Conservation (phyloP, 2,113 vertebrate genomes). For the Amazona vittata region DNA sequence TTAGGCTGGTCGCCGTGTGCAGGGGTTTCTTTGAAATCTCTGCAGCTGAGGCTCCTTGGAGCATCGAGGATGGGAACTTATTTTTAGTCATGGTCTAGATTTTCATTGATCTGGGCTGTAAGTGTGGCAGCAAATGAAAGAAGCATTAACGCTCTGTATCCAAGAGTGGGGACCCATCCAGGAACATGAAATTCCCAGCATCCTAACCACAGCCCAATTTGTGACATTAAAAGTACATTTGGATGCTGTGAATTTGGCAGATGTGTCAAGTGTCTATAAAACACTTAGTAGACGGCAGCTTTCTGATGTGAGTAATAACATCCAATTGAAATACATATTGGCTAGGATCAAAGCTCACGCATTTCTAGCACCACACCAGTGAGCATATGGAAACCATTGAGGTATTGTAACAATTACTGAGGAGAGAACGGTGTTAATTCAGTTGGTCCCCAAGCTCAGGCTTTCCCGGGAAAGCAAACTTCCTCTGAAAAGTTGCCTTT, state of each 20-base stretch:
- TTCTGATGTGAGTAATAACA: constrained; percentile 25
- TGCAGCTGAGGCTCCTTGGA: not conserved
- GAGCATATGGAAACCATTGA: not conserved
- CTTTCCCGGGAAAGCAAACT: not conserved
- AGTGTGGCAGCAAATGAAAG: constrained; percentile 54
- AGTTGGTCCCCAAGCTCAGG: not conserved
- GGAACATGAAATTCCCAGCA: constrained; percentile 34
- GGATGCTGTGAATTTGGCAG: constrained; percentile 60
- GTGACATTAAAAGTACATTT: constrained; percentile 60
- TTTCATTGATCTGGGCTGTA: constrained; percentile 33
- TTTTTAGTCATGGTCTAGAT: constrained; percentile 31
- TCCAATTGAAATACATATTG: not conserved
- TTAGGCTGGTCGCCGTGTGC: not conserved
- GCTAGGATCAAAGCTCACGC: not conserved
- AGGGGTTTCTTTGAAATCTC: constrained; percentile 17
- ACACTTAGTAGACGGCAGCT: constrained; percentile 33
- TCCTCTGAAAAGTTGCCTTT: not conserved
- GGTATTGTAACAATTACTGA: not conserved
- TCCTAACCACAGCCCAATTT: constrained; percentile 47
- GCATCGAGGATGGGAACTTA: constrained; percentile 6
- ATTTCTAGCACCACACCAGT: not conserved
- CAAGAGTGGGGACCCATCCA: not conserved
- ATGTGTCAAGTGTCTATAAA: constrained; percentile 45
- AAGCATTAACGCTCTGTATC: not conserved
- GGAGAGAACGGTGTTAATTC: not conserved